A percentile compares a stretch with the other conserved stretches of the same genome.
phyloP scores from a whole-genome alignment of 2,797 vertebrate species.

The Danio choprae region DNA sequence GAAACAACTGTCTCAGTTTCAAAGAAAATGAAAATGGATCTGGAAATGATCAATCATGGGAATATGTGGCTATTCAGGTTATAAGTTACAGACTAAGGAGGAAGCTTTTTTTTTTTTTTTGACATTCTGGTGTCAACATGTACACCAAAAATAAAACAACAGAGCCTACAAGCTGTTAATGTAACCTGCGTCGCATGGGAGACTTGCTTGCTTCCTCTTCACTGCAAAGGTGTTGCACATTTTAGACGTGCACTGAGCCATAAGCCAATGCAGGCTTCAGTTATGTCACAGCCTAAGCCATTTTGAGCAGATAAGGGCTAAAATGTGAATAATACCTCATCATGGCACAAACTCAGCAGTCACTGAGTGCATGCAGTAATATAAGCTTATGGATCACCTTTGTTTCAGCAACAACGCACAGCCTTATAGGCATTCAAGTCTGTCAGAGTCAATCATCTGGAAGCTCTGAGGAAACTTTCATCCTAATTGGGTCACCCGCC shows the following conservation, averaged over 20 bases:
- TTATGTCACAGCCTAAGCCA: conserved; percentile 12
- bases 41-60: conserved; percentile 14
- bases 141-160: neutral
- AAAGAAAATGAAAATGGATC: conserved; percentile 28
- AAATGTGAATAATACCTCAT: conserved; percentile 28
- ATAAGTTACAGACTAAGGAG: neutral
- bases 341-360: neutral
- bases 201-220: conserved; percentile 5
- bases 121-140: neutral
- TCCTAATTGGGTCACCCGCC: conserved; percentile 62
- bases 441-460: conserved; percentile 59
- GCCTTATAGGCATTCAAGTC: conserved; percentile 48
- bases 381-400: conserved; percentile 56
- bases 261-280: conserved; percentile 5
- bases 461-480: conserved; percentile 49
- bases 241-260: conserved; percentile 28
- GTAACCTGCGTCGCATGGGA: conserved; percentile 8
- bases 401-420: conserved; percentile 39
- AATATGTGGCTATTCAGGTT: neutral
- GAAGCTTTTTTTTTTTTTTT: too few species aligned
- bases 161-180: neutral
- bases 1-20: conserved; percentile 51
- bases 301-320: conserved; percentile 30
- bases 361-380: neutral
- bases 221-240: conserved; percentile 37